Evolutionary conservation across 2,113 vertebrate species (phyloP).

Genomic region (Orthonyx spaldingii): DNA sequence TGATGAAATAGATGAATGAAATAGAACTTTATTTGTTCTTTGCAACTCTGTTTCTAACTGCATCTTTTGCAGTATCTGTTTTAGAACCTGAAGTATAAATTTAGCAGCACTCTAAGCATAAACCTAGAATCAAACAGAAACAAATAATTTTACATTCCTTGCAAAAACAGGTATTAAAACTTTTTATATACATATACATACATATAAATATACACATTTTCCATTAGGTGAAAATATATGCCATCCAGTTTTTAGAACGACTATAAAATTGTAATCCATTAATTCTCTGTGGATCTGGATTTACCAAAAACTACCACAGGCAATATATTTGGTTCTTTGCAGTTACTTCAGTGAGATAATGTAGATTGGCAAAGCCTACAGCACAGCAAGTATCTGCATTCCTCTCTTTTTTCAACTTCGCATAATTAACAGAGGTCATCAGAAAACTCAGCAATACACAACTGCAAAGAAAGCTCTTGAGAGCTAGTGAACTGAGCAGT

Average conservation of each 20-base stretch:
- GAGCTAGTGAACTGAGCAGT: background rate
- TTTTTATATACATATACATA: accelerated
- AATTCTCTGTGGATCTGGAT: background rate
- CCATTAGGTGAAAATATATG: background rate
- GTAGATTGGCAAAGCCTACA: background rate
- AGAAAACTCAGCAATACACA: background rate
- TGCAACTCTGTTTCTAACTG: background rate
- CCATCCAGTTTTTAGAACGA: background rate
- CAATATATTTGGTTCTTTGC: background rate
- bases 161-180: background rate
- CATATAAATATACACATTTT: background rate
- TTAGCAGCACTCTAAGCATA: background rate
- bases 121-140: background rate
- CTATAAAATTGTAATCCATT: background rate
- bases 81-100: background rate
- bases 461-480: background rate
- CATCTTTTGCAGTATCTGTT: background rate
- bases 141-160: background rate
- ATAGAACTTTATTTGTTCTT: background rate
- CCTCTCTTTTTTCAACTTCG: background rate
- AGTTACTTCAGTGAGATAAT: background rate
- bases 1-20: background rate
- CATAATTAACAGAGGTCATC: background rate
- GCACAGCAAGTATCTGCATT: background rate
- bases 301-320: background rate